Base-by-base conservation (phyloP, 2,888 invertebrate genomes). In the Furcula furcula region DNA sequence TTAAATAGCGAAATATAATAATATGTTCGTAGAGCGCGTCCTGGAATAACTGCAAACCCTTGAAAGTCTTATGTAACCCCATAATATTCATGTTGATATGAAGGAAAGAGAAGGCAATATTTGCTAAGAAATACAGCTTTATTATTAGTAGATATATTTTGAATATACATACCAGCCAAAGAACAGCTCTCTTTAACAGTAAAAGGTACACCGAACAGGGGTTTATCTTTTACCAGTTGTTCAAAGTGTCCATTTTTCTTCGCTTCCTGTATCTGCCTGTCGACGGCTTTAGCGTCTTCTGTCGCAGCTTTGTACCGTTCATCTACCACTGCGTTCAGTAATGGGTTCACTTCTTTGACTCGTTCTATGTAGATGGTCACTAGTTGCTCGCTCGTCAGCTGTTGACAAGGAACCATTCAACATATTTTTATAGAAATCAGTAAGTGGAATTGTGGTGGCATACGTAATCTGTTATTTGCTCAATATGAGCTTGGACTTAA, bases 101-200 rank as follows among this genome's bases (percentile, higher is more conserved):
- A n/a, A n/a, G n/a, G n/a, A n/a, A n/a, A n/a, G n/a, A n/a, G n/a
- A n/a, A n/a, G n/a, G n/a, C n/a, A n/a, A n/a, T n/a, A n/a, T n/a
- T n/a, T n/a, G n/a, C n/a, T n/a, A n/a, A n/a, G n/a, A n/a, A n/a
- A 7, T 21, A 13, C 16, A 2, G 12, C 4, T 11, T 21, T 13
- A 16, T 4, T 11, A 14, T 31, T 3, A 7, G 12, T 2, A 6
- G 7, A 15, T 11, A 12, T 10, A n/a, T 7, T 10, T 5, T 22
- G 3, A 4, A n/a, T 13, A n/a, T 2, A 53, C 75, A 69, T 10
- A 94, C 96, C 95, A 82, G 91, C 90, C 0, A 96, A 82, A 0
- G 91, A 91, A 56, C 96, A 94, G 52, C 94, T 93, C 72, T 96
- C 95, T 68, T 97, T 97, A 0, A 94, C 92, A 2, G 95, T 95